Base-by-base conservation (phyloP, 2,888 invertebrate species). In the Oligia latruncula region DNA sequence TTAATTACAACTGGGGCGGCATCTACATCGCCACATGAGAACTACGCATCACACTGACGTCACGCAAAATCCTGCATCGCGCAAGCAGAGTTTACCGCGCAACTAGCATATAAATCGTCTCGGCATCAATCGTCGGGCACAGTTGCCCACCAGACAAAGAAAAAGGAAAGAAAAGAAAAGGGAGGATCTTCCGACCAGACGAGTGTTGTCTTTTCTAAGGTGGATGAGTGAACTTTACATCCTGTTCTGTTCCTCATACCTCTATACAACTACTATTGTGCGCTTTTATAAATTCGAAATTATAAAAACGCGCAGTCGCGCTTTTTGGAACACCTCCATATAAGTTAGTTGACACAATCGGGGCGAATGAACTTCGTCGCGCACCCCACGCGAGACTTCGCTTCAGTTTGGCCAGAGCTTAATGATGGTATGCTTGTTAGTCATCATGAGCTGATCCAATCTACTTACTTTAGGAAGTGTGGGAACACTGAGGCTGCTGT, bases 401-500 rank as follows among this genome's bases (percentile, higher is more conserved):
- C 17, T 4, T 2, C 11, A 43, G 13, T 40, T 66, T 17, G 20
- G n/a, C 40, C n/a, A 71, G 35, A n/a, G 11, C 62, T n/a, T 40
- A 23, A 23, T 23, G 74, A 43, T 75, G 43, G 23, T 55, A 29
- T 76, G 43, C 17, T 74, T 40, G 4, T 43, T 29, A 29, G 52
- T 52, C 8, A 74, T 74, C 40, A 29, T 43, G 29, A 76, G 55
- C 17, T 11, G n/a, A 23, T 17, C 6, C 9, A 75, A 15, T 23
- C 2, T 55, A 85, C 91, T 90, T 90, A 98, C 95, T 98, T 98
- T 46, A 99, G 97, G 95, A 99, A 99, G 92, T 98, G 98, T 83
- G 98, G 98, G 96, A 99, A 99, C 70, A 99, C 98, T 62, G 97
- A 97, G 43, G 98, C 98, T 92, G 99, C 99, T 76, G 98, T 98